These are phyloP conservation scores for Henicopernis longicauda DNA, from an alignment of 2,113 vertebrate genomes.

Conservation along the genomic window DNA sequence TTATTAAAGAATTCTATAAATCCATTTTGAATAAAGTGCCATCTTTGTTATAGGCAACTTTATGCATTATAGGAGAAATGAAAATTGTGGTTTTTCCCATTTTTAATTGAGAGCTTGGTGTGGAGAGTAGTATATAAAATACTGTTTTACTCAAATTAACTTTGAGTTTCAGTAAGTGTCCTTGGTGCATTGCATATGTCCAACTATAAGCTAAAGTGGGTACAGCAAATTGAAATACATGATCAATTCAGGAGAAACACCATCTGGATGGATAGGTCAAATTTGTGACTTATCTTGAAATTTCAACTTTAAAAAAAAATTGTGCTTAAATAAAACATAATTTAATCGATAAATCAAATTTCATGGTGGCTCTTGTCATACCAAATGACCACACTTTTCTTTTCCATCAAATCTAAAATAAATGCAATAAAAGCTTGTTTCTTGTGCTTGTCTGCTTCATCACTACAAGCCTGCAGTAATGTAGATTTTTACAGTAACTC, in stretches of 20 bases:
- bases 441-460: not conserved
- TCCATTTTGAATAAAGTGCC: not conserved
- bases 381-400: not conserved
- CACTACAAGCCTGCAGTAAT: not conserved
- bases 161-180: conserved; percentile 26
- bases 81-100: not conserved
- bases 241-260: conserved; percentile 19
- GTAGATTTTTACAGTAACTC: conserved; percentile 35
- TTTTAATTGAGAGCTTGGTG: not conserved
- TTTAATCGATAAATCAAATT: conserved; percentile 11
- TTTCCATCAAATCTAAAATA: conserved; percentile 9
- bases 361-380: not conserved
- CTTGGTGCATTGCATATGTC: not conserved
- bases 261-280: conserved; percentile 19
- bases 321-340: not conserved
- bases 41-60: not conserved
- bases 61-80: not conserved
- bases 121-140: not conserved
- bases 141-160: conserved; percentile 23
- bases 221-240: conserved; percentile 47
- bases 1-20: not conserved
- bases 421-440: conserved; percentile 21
- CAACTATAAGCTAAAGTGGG: conserved; percentile 5
- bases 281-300: conserved; percentile 18
- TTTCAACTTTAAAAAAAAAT: not conserved